Base-by-base conservation (phyloP, 2,888 invertebrate genomes). In the Hirtodrosophila trivittata region DNA sequence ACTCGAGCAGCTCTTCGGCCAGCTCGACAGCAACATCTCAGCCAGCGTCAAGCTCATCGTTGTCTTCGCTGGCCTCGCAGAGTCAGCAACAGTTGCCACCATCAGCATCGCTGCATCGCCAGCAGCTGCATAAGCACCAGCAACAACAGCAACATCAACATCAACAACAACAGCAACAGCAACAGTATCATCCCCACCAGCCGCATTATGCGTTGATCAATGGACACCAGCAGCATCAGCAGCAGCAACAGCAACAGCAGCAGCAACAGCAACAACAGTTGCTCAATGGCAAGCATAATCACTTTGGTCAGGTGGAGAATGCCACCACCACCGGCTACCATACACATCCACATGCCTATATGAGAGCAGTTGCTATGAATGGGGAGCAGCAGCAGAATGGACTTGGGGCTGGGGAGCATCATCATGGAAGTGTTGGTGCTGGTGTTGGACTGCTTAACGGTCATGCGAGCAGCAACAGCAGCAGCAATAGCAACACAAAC, bases 1-100 rank as follows among this genome's bases (percentile, higher is more conserved):
- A 88, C 38, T 89, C 89, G 16, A 88, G 89, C 37, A 89, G 89
- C 47, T 89, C 89, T 18, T 89, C 90, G 46, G 88, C 89, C 50
- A 89, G 89, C 10, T 85, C 88, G 18, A 83, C 92, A 87, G 89
- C 88, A 46, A 88, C 89, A 51, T 89, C 89, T 10, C 90, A 90
- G 68, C 90, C 89, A 13, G 89, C 90, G 0, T 90, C 89, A 5
- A 88, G 89, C 10, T 90, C 89, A 30, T 90, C 90, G 25, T 76
- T 90, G 16, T 89, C 89, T 10, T 88, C 88, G 65, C 75, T 89
- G 56, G 88, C 89, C 10, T 89, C 90, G n/a, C 90, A 90, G 56
- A 85, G 89, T 16, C 87, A 87, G 51, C 87, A 87, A 57, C 77
- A 77, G 69, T 46, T 72, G 56, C 77, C 88, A 39, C n/a, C 80